Base-by-base conservation (phyloP, 2,113 vertebrate species). In the Hystrix brachyura region DNA sequence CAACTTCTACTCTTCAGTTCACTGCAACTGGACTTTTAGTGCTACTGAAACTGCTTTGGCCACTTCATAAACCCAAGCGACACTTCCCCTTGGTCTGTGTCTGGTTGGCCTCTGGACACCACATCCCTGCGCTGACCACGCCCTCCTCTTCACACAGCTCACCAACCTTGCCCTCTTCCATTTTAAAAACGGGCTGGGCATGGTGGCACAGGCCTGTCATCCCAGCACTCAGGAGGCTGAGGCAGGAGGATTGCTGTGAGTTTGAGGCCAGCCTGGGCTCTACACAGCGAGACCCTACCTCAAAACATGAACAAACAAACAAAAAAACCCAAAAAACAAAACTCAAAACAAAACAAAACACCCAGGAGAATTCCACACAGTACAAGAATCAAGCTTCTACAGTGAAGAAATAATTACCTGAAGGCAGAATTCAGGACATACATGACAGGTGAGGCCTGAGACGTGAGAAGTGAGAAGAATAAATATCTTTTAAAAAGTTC, bases 331-430 rank as follows among this genome's bases (percentile, higher is more conserved):
- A 57, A 57, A 13, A 72, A 72, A 72, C 38, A 38, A 38, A 38
- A 38, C 38, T 38, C 38, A 38, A 38, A 38, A 38, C 38, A 38
- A 38, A 38, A 38, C 38, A 38, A 38, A 88, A 82, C 23, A 79
- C 60, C 38, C 72, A 25, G 91, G 72, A 91, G 65, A 81, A 96
- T 86, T 57, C 8, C 21, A 71, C 12, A 78, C 14, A 67, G 18
- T 62, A 32, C 87, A 62, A 64, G 19, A 71, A 67, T 92, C 43
- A 84, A 60, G 87, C 13, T 59, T 87, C 85, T 34, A 78, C 38
- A 88, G 82, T 32, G 43, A 87, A 74, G 78, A 92, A 67, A 81
- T 6, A 59, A 84, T 87, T 92, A n/a, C 48, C 65, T 59, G 32
- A 55, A 87, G 82, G 65, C 71, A 82, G 69, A 88, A 60, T 82